Percentiles rank a stretch among this genome's conserved stretches.
Conservation (phyloP, 1,140 invertebrate genomes). For the Zaprionus lachaisei region DNA sequence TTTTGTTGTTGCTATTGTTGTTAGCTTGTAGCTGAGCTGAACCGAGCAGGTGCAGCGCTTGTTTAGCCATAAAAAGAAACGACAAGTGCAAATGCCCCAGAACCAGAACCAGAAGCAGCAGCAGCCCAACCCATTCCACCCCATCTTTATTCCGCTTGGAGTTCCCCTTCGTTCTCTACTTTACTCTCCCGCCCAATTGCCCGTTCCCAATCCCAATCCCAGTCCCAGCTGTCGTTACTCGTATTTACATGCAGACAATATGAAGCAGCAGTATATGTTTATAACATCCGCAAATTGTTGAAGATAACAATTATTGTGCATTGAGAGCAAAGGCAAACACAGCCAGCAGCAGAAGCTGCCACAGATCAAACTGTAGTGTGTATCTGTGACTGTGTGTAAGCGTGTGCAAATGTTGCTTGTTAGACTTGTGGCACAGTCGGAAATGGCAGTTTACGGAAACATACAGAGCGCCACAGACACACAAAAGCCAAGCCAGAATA, state of each 20-base stretch:
- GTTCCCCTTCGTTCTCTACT: neutral
- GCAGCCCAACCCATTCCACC: constrained; percentile 4
- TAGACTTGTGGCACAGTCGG: constrained; percentile 57
- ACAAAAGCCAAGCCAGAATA: constrained; percentile 70
- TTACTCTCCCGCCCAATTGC: neutral
- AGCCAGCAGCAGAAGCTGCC: constrained; percentile 28
- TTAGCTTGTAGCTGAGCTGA: constrained; percentile 30
- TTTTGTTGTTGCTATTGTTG: constrained; percentile 9
- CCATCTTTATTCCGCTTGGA: neutral
- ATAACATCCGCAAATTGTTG: constrained; percentile 82
- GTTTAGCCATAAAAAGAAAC: constrained; percentile 73
- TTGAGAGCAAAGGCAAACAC: constrained; percentile 71
- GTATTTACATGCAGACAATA: constrained; percentile 82
- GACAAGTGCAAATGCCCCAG: constrained; percentile 68
- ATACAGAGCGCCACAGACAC: constrained; percentile 52
- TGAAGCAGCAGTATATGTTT: constrained; percentile 80
- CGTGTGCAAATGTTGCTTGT: constrained; percentile 30
- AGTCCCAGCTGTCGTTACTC: constrained; percentile 60
- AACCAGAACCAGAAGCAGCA: constrained; percentile 18
- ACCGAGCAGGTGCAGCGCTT: constrained; percentile 63
- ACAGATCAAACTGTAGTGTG: constrained; percentile 18
- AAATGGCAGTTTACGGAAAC: constrained; percentile 82
- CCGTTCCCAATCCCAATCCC: constrained; percentile 5
- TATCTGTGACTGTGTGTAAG: constrained; percentile 1
- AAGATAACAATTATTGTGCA: constrained; percentile 83